A percentile compares a stretch with the other conserved stretches of the same genome.
Conservation (phyloP, 53 echinoderm and acorn worm species). For the Echinarachnius parma region DNA sequence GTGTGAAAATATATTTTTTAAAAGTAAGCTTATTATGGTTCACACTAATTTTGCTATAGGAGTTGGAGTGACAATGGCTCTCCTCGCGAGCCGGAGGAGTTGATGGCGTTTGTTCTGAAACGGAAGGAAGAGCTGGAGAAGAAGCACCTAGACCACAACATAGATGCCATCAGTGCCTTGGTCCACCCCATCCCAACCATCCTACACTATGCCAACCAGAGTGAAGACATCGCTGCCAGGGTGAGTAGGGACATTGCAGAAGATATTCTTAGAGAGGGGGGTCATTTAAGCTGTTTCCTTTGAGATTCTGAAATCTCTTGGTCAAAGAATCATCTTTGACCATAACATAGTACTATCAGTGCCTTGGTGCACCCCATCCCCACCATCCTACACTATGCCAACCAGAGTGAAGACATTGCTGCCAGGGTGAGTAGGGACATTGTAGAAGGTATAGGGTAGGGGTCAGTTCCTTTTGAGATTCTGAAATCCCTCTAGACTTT, state of each 20-base stretch:
- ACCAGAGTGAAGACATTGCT: conserved; percentile 36
- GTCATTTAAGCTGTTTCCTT: background rate
- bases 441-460: too few species aligned
- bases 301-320: too few species aligned
- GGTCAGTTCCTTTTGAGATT: too few species aligned
- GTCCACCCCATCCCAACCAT: conserved; percentile 56
- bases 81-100: conserved; percentile 38
- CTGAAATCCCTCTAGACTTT: too few species aligned
- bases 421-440: conserved; percentile 62
- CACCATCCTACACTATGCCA: conserved; percentile 50
- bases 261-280: conserved; percentile 45
- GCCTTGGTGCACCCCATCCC: conserved; percentile 60
- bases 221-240: conserved; percentile 50
- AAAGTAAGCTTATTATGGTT: too few species aligned
- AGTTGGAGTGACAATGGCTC: conserved; percentile 53
- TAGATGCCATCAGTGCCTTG: conserved; percentile 66
- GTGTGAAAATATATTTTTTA: too few species aligned
- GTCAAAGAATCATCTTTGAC: conserved; percentile 43
- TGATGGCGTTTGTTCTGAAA: conserved; percentile 49
- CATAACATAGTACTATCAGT: conserved; percentile 72
- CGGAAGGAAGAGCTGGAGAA: conserved; percentile 13
- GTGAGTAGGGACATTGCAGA: too few species aligned
- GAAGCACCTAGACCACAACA: conserved; percentile 65
- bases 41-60: conserved; percentile 20
- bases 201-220: conserved; percentile 45